Conservation (phyloP, 1,140 invertebrate species). For the Nasonia giraulti region DNA sequence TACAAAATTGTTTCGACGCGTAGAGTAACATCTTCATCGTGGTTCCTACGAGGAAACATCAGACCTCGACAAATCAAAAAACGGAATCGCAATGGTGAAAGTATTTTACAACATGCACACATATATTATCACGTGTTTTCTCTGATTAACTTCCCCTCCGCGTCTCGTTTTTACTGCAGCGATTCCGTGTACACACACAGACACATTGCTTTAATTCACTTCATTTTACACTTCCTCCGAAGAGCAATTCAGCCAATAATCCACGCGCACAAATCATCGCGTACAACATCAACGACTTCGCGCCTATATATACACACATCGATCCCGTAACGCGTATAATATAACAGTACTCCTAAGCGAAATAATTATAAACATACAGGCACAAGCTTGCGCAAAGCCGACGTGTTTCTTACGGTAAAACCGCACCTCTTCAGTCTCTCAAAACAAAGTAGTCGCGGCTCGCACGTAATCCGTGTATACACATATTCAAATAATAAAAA, state of each 20-base stretch:
- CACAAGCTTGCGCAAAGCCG: neutral
- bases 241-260: too few species aligned
- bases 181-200: neutral
- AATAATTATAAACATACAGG: neutral
- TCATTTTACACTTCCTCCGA: neutral
- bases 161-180: neutral
- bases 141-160: neutral
- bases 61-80: too few species aligned
- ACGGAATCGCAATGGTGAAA: neutral
- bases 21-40: too few species aligned
- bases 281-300: too few species aligned
- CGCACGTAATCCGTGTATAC: neutral
- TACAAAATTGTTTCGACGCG: too few species aligned
- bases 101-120: slow-evolving; percentile 3
- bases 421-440: too few species aligned
- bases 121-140: neutral
- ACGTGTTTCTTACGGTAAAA: neutral
- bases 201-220: neutral
- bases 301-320: too few species aligned
- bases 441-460: neutral
- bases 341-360: neutral
- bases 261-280: too few species aligned
- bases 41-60: too few species aligned
- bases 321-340: too few species aligned
- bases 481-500: neutral